Evolutionary conservation across 1,140 invertebrate genomes (phyloP).

Genomic region (Diachasma alloeum): DNA sequence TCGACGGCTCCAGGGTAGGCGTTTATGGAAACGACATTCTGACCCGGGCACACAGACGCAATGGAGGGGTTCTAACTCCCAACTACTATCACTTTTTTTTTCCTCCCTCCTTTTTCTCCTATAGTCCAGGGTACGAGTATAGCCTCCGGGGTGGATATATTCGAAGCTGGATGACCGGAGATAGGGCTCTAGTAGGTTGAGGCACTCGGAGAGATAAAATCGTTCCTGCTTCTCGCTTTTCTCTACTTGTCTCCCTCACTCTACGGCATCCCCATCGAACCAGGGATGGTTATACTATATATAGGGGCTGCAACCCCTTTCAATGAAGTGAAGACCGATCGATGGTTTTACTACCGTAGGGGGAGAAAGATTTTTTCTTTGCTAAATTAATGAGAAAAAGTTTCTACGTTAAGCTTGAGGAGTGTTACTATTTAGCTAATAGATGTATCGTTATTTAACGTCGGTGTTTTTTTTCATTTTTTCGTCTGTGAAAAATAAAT

Average conservation of each 20-base stretch:
- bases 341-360: conserved; percentile 14
- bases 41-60: conserved; percentile 1
- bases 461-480: not conserved
- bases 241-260: not conserved
- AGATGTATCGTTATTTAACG: not conserved
- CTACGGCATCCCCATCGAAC: not conserved
- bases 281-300: not conserved
- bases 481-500: not conserved
- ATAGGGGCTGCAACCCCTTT: conserved; percentile 20
- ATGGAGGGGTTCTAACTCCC: not conserved
- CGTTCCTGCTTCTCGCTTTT: conserved; percentile 6
- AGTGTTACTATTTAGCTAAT: not conserved
- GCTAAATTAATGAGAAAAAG: not conserved
- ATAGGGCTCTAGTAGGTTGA: conserved; percentile 17
- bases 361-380: conserved; percentile 2
- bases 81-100: conserved; percentile 15
- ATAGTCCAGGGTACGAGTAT: conserved; percentile 7
- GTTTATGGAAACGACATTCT: conserved; percentile 25
- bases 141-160: conserved; percentile 25
- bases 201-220: conserved; percentile 28
- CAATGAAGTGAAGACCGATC: conserved; percentile 23
- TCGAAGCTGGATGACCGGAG: conserved; percentile 20
- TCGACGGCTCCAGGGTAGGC: conserved; percentile 12
- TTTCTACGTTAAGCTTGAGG: not conserved
- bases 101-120: not conserved